Base-by-base conservation (phyloP, 2,888 invertebrate genomes). In the Diarsia dahlii region DNA sequence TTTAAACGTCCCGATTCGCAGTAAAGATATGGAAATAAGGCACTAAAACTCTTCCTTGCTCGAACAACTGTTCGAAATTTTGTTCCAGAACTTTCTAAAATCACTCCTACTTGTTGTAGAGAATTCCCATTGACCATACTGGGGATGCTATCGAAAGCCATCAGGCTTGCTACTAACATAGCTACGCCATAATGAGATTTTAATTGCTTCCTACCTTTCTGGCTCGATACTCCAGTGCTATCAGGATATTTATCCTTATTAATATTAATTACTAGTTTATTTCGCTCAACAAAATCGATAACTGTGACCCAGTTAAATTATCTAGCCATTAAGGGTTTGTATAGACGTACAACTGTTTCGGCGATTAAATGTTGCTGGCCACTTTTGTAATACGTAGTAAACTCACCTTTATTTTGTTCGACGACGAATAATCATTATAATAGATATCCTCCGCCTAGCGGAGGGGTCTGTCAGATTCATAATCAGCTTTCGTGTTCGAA, bases 121-220 rank as follows among this genome's bases (percentile, higher is more conserved):
- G 66, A 74, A 74, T 74, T 64, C 58, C 34, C 48, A 78, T 63
- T 48, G 39, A 39, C 46, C 58, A 70, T 58, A 75, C 62, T 56
- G 64, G 18, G 67, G 71, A 56, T 63, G 18, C 66, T 50, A 84
- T 84, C 54, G 50, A 81, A 74, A 84, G 60, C 66, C 60, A 74
- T 73, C 68, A 76, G 64, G 72, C n/a, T 50, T 45, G 68, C 50
- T 8, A 69, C 56, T 60, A 71, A 66, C 76, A 76, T 71, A 78
- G 75, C 78, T 45, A 45, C 52, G 75, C 84, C 82, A 70, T 90
- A 90, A 90, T 87, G 90, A 84, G 85, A 74, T 87, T 90, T 90
- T 90, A 90, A 90, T 90, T 89, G 81, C 89, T 46, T 86, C 71
- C 81, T 80, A 78, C 81, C 74, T 80, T 80, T 71, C 74, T 75